These are phyloP conservation scores for Gonioctena quinquepunctata DNA, from an alignment of 1,140 invertebrate genomes.

Conservation along the genomic window DNA sequence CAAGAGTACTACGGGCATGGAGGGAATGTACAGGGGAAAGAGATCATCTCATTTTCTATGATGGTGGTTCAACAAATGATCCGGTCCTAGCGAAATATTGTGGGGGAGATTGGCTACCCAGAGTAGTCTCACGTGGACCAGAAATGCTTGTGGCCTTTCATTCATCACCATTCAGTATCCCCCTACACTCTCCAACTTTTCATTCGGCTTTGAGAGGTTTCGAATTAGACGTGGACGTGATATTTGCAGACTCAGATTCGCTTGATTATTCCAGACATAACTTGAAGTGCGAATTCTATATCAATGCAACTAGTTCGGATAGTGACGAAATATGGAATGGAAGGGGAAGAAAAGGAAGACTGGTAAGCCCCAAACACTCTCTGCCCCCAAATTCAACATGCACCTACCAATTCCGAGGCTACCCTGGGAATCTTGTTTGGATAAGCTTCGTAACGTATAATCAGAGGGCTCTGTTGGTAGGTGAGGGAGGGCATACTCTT, in stretches of 20 bases:
- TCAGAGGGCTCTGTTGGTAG: constrained; percentile 68
- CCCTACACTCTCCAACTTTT: constrained; percentile 61
- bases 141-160: constrained; percentile 86
- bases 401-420: constrained; percentile 81
- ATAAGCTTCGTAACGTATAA: constrained; percentile 84
- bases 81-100: constrained; percentile 84
- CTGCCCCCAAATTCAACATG: constrained; percentile 84
- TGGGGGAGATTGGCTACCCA: constrained; percentile 79
- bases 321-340: constrained; percentile 56
- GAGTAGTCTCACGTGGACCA: constrained; percentile 71
- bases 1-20: constrained; percentile 74
- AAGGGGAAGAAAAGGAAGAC: constrained; percentile 63
- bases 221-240: constrained; percentile 83
- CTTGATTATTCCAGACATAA: constrained; percentile 68
- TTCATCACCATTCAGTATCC: constrained; percentile 76
- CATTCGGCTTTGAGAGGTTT: constrained; percentile 72
- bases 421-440: constrained; percentile 80
- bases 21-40: constrained; percentile 79
- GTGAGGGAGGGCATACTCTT: constrained; percentile 48
- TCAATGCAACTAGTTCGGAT: constrained; percentile 69
- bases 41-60: constrained; percentile 84
- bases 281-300: constrained; percentile 70
- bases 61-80: constrained; percentile 78
- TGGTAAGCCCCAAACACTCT: constrained; percentile 80
- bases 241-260: constrained; percentile 82